These are phyloP conservation scores for Chloroclystis v-ata DNA, from an alignment of 2,888 invertebrate species.

Conservation along the genomic window DNA sequence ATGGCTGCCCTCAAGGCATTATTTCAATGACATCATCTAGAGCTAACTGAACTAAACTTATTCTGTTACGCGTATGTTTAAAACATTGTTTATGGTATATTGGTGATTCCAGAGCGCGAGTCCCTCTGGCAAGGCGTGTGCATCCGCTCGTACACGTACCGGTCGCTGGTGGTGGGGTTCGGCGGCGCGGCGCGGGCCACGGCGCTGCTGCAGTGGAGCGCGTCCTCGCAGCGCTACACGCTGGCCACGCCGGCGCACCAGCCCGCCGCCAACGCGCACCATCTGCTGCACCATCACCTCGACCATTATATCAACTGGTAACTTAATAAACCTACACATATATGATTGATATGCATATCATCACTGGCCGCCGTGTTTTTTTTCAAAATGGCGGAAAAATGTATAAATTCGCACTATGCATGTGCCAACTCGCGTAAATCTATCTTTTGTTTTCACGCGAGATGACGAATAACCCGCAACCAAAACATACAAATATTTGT, in stretches of 20 bases:
- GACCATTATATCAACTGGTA: slow-evolving; percentile 91
- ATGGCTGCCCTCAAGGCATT: too few relatives aligned
- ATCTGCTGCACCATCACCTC: slow-evolving; percentile 90
- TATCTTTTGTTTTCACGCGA: too few relatives aligned
- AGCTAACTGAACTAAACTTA: too few relatives aligned
- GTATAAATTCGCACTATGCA: too few relatives aligned
- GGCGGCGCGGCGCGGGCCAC: slow-evolving; percentile 27
- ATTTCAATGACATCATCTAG: too few relatives aligned
- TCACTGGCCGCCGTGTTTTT: not conserved
- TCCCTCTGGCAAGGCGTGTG: slow-evolving; percentile 77
- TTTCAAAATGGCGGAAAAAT: not conserved
- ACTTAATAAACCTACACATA: slow-evolving; percentile 10
- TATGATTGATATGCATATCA: not conserved
- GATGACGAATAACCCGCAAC: too few relatives aligned
- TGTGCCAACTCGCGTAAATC: too few relatives aligned
- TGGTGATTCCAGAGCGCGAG: slow-evolving; percentile 76
- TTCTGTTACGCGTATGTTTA: too few relatives aligned
- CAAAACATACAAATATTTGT: too few relatives aligned
- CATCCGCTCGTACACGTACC: slow-evolving; percentile 95
- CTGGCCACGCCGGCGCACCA: slow-evolving; percentile 88
- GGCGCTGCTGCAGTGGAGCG: slow-evolving; percentile 81
- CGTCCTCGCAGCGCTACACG: slow-evolving; percentile 89
- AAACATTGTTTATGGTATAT: too few relatives aligned
- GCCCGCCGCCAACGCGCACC: slow-evolving; percentile 92
- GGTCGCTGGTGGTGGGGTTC: slow-evolving; percentile 87